Evolutionary conservation across 1,140 invertebrate genomes (phyloP).

Genomic region (Drosophila burlai): DNA sequence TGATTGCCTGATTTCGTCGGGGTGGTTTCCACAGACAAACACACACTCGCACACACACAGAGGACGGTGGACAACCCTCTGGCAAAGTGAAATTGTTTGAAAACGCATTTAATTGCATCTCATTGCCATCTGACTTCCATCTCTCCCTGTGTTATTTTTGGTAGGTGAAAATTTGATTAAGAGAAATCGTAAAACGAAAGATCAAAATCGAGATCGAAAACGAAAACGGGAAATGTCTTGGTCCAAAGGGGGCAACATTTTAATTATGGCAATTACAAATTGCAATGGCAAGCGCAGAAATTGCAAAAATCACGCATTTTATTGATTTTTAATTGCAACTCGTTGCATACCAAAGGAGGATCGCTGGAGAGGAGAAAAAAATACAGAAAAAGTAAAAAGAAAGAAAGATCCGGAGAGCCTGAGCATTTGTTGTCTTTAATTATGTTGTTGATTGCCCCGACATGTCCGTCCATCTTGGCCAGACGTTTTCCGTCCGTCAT

Average conservation of each 20-base stretch:
- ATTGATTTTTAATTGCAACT: conserved; percentile 84
- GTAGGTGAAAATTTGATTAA: conserved; percentile 81
- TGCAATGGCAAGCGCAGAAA: conserved; percentile 74
- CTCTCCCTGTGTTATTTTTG: conserved; percentile 14
- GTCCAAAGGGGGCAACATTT: conserved; percentile 53
- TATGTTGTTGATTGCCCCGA: conserved; percentile 77
- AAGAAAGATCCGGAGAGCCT: conserved; percentile 46
- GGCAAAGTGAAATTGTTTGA: conserved; percentile 56
- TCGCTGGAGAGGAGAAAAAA: conserved; percentile 8
- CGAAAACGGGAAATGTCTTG: conserved; percentile 12
- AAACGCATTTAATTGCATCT: conserved; percentile 65
- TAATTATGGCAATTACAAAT: conserved; percentile 83
- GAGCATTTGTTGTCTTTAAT: conserved; percentile 81
- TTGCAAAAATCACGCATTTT: conserved; percentile 83
- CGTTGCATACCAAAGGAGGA: conserved; percentile 73
- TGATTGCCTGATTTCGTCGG: conserved; percentile 73
- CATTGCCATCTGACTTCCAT: conserved; percentile 36
- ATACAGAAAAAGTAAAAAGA: not conserved
- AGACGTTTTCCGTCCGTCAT: conserved; percentile 40
- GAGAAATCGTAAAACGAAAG: conserved; percentile 17
- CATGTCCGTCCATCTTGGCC: conserved; percentile 30
- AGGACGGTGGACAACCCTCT: conserved; percentile 1
- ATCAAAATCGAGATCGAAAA: not conserved
- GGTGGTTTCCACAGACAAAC: conserved; percentile 32
- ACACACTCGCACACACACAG: not conserved